Percentiles rank a stretch among this genome's conserved stretches.
Evolutionary conservation across 1,140 invertebrate genomes (phyloP).

Genomic region (Whitmania pigra): DNA sequence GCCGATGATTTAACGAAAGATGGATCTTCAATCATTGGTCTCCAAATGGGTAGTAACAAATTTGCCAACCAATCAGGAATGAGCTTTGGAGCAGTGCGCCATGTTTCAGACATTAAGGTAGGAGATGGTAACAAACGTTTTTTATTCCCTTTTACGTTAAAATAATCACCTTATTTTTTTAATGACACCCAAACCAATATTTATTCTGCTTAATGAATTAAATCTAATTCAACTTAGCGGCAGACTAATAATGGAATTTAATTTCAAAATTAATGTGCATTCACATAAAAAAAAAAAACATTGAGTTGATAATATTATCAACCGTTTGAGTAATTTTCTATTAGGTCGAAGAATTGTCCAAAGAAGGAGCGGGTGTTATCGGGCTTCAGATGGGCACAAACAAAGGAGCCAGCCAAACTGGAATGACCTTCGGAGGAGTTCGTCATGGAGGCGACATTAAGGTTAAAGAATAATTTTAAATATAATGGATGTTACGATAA

Average conservation of each 20-base stretch:
- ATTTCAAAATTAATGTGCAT: neutral
- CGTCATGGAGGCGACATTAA: constrained; percentile 21
- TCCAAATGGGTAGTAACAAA: constrained; percentile 84
- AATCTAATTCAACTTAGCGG: neutral
- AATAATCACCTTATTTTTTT: too few relatives aligned
- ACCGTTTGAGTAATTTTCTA: neutral
- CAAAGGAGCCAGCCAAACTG: constrained; percentile 50
- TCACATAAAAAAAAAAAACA: neutral
- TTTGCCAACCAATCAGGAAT: constrained; percentile 46
- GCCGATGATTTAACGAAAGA: constrained; percentile 30
- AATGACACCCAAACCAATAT: neutral
- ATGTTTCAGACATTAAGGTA: constrained; percentile 22
- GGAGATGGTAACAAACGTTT: neutral
- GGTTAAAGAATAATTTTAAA: too few relatives aligned
- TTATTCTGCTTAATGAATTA: neutral
- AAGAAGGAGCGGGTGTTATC: constrained; percentile 61
- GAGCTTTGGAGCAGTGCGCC: constrained; percentile 52
- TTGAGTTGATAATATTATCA: neutral
- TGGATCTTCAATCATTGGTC: constrained; percentile 68
- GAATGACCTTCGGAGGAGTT: constrained; percentile 55
- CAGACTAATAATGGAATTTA: constrained; percentile 1
- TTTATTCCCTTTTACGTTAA: neutral
- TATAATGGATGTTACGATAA: too few relatives aligned
- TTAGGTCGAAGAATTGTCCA: constrained; percentile 4
- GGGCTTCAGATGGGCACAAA: constrained; percentile 83